Evolutionary conservation across 2,113 vertebrate genomes (phyloP).

Genomic region (Barnardius zonarius): DNA sequence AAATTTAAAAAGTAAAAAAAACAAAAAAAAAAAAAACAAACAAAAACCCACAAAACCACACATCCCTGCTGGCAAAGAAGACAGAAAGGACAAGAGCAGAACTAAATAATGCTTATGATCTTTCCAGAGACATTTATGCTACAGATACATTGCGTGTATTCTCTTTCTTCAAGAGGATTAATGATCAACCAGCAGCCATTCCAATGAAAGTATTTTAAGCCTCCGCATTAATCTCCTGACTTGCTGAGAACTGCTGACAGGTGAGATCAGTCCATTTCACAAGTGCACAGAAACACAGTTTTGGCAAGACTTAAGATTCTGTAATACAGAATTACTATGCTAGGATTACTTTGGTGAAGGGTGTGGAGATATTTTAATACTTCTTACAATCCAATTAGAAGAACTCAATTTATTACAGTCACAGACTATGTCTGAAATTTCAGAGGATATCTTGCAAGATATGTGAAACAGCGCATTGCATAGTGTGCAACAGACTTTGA

Average conservation of each 20-base stretch:
- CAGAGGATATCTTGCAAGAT: background rate
- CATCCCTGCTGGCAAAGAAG: background rate
- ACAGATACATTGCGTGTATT: background rate
- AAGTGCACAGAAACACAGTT: background rate
- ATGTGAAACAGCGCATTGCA: background rate
- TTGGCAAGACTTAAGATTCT: slow-evolving; percentile 7
- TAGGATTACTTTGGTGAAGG: background rate
- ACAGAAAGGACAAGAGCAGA: background rate
- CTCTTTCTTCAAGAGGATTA: slow-evolving; percentile 33
- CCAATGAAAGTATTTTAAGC: slow-evolving; percentile 41
- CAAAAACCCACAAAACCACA: background rate
- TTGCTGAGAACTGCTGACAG: slow-evolving; percentile 53
- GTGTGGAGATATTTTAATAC: background rate
- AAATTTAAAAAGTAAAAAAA: background rate
- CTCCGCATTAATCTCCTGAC: slow-evolving; percentile 30
- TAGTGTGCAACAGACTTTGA: background rate
- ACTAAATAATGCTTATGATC: background rate
- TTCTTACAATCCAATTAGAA: background rate
- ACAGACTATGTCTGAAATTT: background rate
- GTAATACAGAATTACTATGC: background rate
- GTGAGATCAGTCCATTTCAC: slow-evolving; percentile 38
- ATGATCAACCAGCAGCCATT: background rate
- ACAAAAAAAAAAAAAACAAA: background rate
- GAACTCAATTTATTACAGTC: background rate
- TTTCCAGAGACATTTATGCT: background rate